phyloP scores from a whole-genome alignment of 2,888 invertebrate genomes.

The Adela reaumurella region DNA sequence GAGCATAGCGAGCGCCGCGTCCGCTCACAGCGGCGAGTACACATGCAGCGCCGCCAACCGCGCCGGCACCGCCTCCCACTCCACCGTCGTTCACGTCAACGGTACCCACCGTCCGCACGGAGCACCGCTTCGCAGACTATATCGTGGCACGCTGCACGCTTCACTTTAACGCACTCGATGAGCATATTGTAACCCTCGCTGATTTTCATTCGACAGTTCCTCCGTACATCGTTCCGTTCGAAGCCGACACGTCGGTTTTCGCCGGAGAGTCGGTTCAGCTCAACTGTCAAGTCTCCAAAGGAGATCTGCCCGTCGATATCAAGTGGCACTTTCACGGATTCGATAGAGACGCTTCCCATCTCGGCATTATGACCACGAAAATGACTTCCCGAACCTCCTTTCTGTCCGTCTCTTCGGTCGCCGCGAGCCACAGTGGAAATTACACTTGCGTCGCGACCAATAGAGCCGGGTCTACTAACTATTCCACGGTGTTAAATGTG shows the following conservation, averaged over 20 bases:
- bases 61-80: constrained; percentile 62
- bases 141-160: constrained; percentile 42
- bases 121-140: neutral
- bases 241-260: constrained; percentile 63
- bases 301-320: constrained; percentile 72
- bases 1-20: constrained; percentile 61
- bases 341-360: constrained; percentile 51
- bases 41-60: constrained; percentile 65
- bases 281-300: constrained; percentile 67
- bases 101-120: constrained; percentile 48
- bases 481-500: constrained; percentile 60
- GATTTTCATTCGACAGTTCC: constrained; percentile 46
- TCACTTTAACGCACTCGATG: constrained; percentile 22
- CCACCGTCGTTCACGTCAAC: constrained; percentile 62
- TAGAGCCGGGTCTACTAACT: constrained; percentile 65
- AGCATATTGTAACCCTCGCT: neutral
- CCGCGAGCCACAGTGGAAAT: constrained; percentile 67
- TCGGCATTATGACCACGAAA: constrained; percentile 61
- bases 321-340: constrained; percentile 72
- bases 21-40: constrained; percentile 68
- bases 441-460: constrained; percentile 76
- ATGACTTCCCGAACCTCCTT: constrained; percentile 67
- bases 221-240: constrained; percentile 65
- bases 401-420: constrained; percentile 67
- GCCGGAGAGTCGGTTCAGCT: constrained; percentile 67